Conservation (phyloP, 2,888 invertebrate genomes). For the Tetragnatha montana region DNA sequence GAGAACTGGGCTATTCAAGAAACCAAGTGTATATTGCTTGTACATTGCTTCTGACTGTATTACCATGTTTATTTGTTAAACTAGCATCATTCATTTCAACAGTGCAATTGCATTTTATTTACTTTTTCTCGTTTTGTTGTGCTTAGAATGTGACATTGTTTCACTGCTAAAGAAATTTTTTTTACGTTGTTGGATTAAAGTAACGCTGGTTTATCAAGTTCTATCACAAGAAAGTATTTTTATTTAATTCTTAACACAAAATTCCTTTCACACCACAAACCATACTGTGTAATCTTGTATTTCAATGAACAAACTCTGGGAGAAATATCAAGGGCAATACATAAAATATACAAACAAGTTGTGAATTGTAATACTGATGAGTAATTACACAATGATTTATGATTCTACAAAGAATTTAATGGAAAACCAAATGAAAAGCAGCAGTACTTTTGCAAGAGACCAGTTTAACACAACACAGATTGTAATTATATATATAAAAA, state of each 20-base stretch:
- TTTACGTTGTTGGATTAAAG: neutral
- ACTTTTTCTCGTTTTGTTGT: neutral
- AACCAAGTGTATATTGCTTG: too few relatives aligned
- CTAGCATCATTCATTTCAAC: neutral
- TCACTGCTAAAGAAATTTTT: neutral
- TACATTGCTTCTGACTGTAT: too few relatives aligned
- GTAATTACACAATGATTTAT: neutral
- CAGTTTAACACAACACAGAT: conserved; percentile 46
- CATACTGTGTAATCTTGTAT: neutral
- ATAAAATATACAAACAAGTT: neutral
- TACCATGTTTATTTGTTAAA: too few relatives aligned
- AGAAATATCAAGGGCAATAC: neutral
- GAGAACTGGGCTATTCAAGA: too few relatives aligned
- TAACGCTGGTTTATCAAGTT: neutral
- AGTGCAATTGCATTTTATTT: neutral
- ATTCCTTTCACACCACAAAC: neutral
- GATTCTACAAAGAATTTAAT: neutral
- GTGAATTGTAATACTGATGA: neutral
- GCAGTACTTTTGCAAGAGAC: conserved; percentile 48
- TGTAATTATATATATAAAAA: conserved; percentile 41
- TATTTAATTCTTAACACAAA: neutral
- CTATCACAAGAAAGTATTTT: neutral
- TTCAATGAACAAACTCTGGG: neutral
- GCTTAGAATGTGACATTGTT: neutral
- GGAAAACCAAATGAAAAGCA: neutral